These are phyloP conservation scores for Ochotona curzoniae DNA, from an alignment of 2,113 vertebrate genomes.

Conservation along the genomic window DNA sequence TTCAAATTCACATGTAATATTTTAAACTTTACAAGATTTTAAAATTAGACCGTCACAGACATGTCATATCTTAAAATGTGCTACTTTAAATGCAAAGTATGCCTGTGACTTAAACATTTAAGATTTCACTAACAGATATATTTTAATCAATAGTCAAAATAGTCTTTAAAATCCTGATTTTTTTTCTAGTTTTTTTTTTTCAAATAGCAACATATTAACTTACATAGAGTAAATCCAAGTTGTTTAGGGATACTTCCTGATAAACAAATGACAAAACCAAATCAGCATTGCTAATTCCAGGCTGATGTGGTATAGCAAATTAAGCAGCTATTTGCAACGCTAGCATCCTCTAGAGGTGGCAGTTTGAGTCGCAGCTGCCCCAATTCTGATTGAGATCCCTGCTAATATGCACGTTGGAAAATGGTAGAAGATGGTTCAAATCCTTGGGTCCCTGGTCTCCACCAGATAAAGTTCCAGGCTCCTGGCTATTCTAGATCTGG, in stretches of 20 bases:
- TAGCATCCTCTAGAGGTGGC: no score
- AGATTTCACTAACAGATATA: background rate
- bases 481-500: no score
- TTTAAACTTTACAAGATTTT: conserved; percentile 49
- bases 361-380: no score
- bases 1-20: conserved; percentile 36
- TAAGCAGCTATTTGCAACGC: no score
- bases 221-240: background rate
- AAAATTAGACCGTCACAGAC: background rate
- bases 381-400: no score
- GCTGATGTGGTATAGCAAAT: no score
- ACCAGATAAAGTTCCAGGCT: no score
- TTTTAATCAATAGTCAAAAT: conserved; percentile 32
- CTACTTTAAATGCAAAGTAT: conserved; percentile 27
- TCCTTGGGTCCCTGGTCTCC: no score
- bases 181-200: conserved; percentile 17
- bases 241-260: conserved; percentile 25
- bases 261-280: conserved; percentile 2
- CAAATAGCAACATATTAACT: conserved; percentile 29
- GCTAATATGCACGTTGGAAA: no score
- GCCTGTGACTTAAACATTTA: background rate
- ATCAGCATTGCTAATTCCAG: background rate
- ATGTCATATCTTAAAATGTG: conserved; percentile 52
- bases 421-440: no score
- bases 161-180: background rate